Base-by-base conservation (phyloP, 1,140 invertebrate species). In the Mylabris phalerata region DNA sequence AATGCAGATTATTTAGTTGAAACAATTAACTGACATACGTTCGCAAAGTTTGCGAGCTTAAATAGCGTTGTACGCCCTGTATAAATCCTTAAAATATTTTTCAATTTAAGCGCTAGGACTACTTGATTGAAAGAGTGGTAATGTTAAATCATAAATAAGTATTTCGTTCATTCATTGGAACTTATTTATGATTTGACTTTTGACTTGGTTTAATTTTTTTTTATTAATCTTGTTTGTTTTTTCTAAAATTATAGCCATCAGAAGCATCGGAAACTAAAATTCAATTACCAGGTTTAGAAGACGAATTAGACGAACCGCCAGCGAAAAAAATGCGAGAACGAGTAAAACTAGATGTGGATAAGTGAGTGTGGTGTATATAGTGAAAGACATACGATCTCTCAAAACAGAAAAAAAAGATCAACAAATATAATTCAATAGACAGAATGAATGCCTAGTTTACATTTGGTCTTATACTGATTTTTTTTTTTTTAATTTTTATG, bases 231-330 rank as follows among this genome's bases (percentile, higher is more conserved):
- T 19, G 19, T 42, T 42, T 42, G 0, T 10, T 42, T 42, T 5
- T 42, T 42, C 5, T 7, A 42, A 32, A 32, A 32, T 32, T 32
- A 5, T 76, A 88, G 86, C 85, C 85, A 40, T 84, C 84, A n/a
- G 84, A 87, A 77, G 85, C 86, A 24, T 86, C 85, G 1, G 85
- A 87, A 62, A 87, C 86, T 11, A 84, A 85, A 73, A 87, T 87
- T 63, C 83, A 86, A 71, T 75, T 87, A 55, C 86, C 86, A 41
- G 84, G 84, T 7, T 76, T 87, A 49, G 84, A 84, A 60, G 84
- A 86, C 11, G 84, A 85, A 39, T 51, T 68, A 10, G 73, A 74
- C 6, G 79, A 80, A 61, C 79, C 79, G 0, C 78, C 78, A 49
- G 69, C 73, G 38, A 81, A 82, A 67, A 66, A 74, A 62, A 60